phyloP scores from a whole-genome alignment of 1,140 invertebrate species.

The Subanguina moxae region DNA sequence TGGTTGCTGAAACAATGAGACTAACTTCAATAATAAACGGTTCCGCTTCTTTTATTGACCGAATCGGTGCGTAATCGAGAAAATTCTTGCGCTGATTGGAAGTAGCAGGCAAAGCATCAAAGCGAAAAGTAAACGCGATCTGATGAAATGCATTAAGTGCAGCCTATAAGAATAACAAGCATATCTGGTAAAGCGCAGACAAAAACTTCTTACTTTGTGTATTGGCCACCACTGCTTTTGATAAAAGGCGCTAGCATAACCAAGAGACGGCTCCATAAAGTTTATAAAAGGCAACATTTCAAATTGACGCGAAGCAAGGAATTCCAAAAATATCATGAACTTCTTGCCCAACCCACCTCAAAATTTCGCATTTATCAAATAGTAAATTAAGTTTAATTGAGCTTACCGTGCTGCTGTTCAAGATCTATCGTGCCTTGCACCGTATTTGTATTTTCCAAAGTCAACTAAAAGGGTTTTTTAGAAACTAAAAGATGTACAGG shows the following conservation, averaged over 20 bases:
- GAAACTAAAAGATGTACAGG: background rate
- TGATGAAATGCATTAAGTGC: constrained; percentile 41
- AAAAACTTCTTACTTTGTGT: constrained; percentile 34
- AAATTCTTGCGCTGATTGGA: constrained; percentile 26
- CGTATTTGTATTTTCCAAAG: background rate
- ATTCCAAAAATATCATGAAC: constrained; percentile 38
- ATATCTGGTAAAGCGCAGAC: background rate
- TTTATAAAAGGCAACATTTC: constrained; percentile 19
- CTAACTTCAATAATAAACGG: constrained; percentile 45
- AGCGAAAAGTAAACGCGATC: constrained; percentile 42
- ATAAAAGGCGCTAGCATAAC: constrained; percentile 25
- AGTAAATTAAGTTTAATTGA: no score
- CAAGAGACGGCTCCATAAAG: constrained; percentile 24
- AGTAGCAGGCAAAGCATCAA: constrained; percentile 29
- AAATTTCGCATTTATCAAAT: no score
- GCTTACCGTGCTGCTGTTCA: constrained; percentile 32
- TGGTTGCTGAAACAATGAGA: no score
- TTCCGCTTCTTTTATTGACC: constrained; percentile 21
- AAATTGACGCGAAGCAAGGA: constrained; percentile 37
- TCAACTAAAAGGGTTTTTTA: background rate
- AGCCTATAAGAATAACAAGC: constrained; percentile 35
- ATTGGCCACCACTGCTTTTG: constrained; percentile 20
- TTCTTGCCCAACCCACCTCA: constrained; percentile 36
- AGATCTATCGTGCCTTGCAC: constrained; percentile 19
- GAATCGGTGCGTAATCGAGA: constrained; percentile 5